These are phyloP conservation scores for Orientallactaga bullata DNA, from an alignment of 2,113 vertebrate genomes.

Conservation along the genomic window DNA sequence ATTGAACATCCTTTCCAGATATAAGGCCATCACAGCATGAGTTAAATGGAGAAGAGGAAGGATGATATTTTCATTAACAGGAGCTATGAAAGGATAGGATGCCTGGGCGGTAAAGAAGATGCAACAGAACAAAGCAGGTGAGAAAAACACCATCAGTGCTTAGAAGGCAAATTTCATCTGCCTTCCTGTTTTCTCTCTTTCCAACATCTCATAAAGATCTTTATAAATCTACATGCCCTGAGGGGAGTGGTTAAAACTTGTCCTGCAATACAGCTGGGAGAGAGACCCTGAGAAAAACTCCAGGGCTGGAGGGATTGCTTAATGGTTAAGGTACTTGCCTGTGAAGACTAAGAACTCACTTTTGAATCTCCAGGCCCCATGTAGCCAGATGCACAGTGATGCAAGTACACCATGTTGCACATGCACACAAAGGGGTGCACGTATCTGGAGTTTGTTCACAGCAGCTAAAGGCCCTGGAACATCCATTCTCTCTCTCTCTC, in stretches of 20 bases:
- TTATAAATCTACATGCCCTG: background rate
- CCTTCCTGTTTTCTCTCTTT: background rate
- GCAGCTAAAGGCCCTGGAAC: no score
- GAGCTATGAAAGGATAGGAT: background rate
- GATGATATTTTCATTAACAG: background rate
- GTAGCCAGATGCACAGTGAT: no score
- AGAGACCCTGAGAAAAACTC: background rate
- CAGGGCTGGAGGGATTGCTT: no score
- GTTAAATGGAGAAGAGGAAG: background rate
- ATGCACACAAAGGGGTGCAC: no score
- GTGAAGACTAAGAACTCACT: no score
- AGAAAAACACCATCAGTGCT: background rate
- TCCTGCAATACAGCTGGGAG: background rate
- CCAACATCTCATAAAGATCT: background rate
- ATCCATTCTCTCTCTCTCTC: no score
- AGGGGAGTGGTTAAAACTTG: background rate
- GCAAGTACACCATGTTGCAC: no score
- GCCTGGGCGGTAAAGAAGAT: background rate
- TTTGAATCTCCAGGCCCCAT: no score
- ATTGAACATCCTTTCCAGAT: background rate
- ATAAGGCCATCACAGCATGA: background rate
- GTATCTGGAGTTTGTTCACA: no score
- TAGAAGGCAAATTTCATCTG: constrained; percentile 2
- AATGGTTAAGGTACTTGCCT: no score
- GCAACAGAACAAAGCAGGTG: accelerated